Percentiles rank a stretch among this genome's conserved stretches.
Evolutionary conservation across 2,113 vertebrate species (phyloP).

Genomic region (Ochotona curzoniae): DNA sequence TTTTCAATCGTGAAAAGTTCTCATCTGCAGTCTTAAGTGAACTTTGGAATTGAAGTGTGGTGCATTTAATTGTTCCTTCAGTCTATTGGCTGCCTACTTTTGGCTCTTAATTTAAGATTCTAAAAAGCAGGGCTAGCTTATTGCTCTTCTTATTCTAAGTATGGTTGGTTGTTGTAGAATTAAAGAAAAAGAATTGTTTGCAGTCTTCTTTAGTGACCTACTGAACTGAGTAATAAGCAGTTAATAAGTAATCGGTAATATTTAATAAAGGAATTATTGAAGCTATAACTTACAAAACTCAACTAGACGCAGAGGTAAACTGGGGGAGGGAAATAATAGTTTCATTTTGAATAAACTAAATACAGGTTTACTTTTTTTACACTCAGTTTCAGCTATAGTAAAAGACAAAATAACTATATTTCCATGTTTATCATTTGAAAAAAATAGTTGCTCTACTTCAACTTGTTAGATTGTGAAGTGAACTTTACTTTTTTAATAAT

Average conservation of each 20-base stretch:
- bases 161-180: not conserved
- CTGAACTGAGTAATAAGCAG: not conserved
- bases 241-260: too few relatives aligned
- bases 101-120: not conserved
- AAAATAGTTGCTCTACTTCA: not conserved
- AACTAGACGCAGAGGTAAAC: not conserved
- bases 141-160: not conserved
- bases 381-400: not conserved
- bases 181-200: not conserved
- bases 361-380: not conserved
- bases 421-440: not conserved
- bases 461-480: slow-evolving; percentile 9
- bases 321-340: not conserved
- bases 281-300: not conserved
- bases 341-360: slow-evolving; percentile 21
- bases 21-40: slow-evolving; percentile 20
- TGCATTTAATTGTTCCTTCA: not conserved
- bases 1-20: slow-evolving; percentile 44
- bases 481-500: not conserved
- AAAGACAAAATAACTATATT: slow-evolving; percentile 1
- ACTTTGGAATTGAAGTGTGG: not conserved
- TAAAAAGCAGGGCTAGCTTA: not conserved
- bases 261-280: not conserved
- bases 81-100: not conserved
- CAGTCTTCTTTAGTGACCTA: not conserved